Evolutionary conservation across 2,888 invertebrate genomes (phyloP).

Genomic region (Cyrtodaria siliqua): DNA sequence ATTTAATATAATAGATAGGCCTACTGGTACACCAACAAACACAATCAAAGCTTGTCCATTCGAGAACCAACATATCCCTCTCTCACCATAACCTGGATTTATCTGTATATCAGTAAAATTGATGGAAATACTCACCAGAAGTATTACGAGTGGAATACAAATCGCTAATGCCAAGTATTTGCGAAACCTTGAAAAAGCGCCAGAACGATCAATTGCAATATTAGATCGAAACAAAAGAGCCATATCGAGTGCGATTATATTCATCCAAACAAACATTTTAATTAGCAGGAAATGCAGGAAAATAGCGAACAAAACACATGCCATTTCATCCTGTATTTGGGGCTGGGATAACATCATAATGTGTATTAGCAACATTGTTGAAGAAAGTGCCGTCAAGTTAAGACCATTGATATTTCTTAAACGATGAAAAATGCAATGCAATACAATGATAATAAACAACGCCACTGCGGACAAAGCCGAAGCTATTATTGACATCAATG

Average conservation of each 20-base stretch:
- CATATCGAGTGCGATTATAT: slow-evolving; percentile 43
- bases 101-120: slow-evolving; percentile 2
- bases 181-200: slow-evolving; percentile 10
- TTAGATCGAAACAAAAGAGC: slow-evolving; percentile 18
- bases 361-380: slow-evolving; percentile 23
- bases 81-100: slow-evolving; percentile 18
- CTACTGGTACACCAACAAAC: slow-evolving; percentile 31
- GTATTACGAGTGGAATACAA: background rate
- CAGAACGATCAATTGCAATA: background rate
- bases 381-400: slow-evolving; percentile 31
- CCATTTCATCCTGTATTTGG: background rate
- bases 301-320: slow-evolving; percentile 15
- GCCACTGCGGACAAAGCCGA: slow-evolving; percentile 23
- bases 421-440: slow-evolving; percentile 12
- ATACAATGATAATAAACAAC: slow-evolving; percentile 8
- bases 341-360: slow-evolving; percentile 14
- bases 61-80: slow-evolving; percentile 29
- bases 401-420: slow-evolving; percentile 42
- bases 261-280: slow-evolving; percentile 35
- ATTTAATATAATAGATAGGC: slow-evolving; percentile 21
- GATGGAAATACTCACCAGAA: slow-evolving; percentile 1
- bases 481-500: slow-evolving; percentile 21
- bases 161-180: slow-evolving; percentile 7
- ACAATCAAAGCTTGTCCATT: slow-evolving; percentile 17
- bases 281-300: slow-evolving; percentile 24